Base-by-base conservation (phyloP, 2,113 vertebrate species). In the Colistium nudipinnis region DNA sequence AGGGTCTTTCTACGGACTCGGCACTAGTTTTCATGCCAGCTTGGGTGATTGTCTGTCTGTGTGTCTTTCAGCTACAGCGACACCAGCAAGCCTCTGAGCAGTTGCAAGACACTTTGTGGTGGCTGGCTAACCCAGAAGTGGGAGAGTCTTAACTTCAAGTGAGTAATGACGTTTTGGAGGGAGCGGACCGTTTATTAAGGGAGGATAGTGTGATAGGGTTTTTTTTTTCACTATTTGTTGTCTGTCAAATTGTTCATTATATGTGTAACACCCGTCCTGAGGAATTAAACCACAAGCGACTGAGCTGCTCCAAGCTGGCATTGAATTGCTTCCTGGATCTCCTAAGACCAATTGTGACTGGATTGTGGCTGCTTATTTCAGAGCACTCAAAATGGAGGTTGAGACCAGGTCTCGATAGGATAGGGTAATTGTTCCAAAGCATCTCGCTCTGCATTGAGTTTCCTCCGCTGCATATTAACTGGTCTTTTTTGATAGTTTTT, bases 121-220 rank as follows among this genome's bases (percentile, higher is more conserved):
- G 76, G 76, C 45, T 85, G 78, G 76, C 38, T 76, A 38, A 81
- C 74, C 24, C 75, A 87, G 62, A 93, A 92, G 70, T 92, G 91
- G 91, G 87, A 91, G 68, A 85, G 77, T 64, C 89, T 93, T 28
- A 72, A 91, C 67, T 84, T 92, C 16, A 92, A 91, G 93, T 93
- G 81, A 87, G 93, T 92, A 71, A 85, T 76, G 41, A 68, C 67
- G 52, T 49, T 12, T 81, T 62, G 51, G 16, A 68, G 48, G 61
- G 70, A 70, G 65, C 60, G 55, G 47, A 52, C 38, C 47, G 31
- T 33, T 64, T 76, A 80, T 83, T 72, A 62, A 56, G 44, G 73
- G 41, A 74, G 31, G 13, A 60, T 12, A n/a, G 11, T 38, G 30
- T 74, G 73, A 57, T 77, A 83, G 28, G 7, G 13, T 66, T 83